Evolutionary conservation across 2,113 vertebrate species (phyloP).

Genomic region (Zosterops japonicus): DNA sequence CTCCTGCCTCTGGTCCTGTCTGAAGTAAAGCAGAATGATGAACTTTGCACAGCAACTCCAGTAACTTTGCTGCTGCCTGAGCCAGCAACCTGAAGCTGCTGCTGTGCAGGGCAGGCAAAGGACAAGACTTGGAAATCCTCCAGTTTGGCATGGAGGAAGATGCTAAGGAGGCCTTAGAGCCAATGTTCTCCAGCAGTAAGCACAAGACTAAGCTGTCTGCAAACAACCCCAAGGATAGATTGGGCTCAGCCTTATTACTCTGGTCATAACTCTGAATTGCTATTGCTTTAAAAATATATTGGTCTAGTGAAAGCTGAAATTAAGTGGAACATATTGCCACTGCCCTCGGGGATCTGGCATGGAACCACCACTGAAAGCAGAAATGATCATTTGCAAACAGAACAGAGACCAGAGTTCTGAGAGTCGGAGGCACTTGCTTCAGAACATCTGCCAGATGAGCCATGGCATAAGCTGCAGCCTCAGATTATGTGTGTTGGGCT

Average conservation of each 20-base stretch:
- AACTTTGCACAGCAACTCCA: not conserved
- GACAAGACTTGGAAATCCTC: not conserved
- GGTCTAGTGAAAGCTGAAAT: not conserved
- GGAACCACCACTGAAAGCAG: not conserved
- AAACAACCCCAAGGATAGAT: not conserved
- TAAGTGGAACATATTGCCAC: not conserved
- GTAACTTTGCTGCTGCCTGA: not conserved
- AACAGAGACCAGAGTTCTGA: not conserved
- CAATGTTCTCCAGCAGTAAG: not conserved
- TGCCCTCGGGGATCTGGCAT: not conserved
- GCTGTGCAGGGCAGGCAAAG: not conserved
- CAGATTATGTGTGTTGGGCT: not conserved
- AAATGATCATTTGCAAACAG: not conserved
- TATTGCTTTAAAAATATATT: not conserved
- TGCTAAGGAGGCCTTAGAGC: not conserved
- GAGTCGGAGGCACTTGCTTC: not conserved
- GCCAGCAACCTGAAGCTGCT: not conserved
- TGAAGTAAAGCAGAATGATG: accelerated
- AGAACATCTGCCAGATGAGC: constrained; percentile 8
- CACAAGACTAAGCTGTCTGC: accelerated
- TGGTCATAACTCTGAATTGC: not conserved
- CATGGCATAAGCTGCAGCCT: not conserved
- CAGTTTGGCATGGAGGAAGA: not conserved
- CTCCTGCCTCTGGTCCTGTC: not conserved
- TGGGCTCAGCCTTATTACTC: not conserved